phyloP scores from a whole-genome alignment of 2,113 vertebrate genomes.

The Bungarus multicinctus region DNA sequence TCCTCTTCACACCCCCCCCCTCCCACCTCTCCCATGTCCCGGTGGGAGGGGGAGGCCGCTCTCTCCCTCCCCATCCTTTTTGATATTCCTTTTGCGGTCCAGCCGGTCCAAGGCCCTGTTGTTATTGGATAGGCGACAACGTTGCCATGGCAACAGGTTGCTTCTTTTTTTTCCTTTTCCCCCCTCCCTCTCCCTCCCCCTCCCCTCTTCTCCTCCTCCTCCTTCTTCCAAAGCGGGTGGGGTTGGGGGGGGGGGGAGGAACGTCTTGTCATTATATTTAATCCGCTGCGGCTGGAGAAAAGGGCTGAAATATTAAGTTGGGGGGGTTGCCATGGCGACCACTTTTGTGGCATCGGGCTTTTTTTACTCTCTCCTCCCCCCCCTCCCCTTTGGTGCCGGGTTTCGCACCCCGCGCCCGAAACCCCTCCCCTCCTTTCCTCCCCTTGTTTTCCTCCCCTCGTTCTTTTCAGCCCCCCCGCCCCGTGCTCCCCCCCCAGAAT shows the following conservation, averaged over 20 bases:
- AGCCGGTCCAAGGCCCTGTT: no score
- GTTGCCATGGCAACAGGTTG: no score
- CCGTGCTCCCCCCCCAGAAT: neutral
- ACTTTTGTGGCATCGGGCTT: conserved; percentile 85
- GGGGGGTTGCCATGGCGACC: conserved; percentile 96
- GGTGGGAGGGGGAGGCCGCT: no score
- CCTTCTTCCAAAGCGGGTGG: conserved; percentile 71
- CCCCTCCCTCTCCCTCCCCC: no score
- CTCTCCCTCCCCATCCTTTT: no score
- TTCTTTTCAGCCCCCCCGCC: neutral
- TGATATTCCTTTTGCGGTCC: no score
- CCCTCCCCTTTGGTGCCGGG: conserved; percentile 73
- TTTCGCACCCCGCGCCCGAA: conserved; percentile 61
- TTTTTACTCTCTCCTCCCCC: conserved; percentile 29
- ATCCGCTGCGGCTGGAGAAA: conserved; percentile 98
- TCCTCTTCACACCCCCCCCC: no score
- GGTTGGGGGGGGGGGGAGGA: conserved; percentile 83
- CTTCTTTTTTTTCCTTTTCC: no score
- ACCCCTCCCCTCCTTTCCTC: neutral
- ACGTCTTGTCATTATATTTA: conserved; percentile 99
- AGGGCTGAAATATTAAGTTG: conserved; percentile 97
- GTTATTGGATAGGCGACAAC: no score
- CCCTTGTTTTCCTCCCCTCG: neutral
- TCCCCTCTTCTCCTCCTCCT: no score
- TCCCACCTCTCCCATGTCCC: no score